A percentile compares a stretch with the other conserved stretches of the same genome.
Conservation (phyloP, 2,797 vertebrate genomes). For the Scolopax bukidnonensis region DNA sequence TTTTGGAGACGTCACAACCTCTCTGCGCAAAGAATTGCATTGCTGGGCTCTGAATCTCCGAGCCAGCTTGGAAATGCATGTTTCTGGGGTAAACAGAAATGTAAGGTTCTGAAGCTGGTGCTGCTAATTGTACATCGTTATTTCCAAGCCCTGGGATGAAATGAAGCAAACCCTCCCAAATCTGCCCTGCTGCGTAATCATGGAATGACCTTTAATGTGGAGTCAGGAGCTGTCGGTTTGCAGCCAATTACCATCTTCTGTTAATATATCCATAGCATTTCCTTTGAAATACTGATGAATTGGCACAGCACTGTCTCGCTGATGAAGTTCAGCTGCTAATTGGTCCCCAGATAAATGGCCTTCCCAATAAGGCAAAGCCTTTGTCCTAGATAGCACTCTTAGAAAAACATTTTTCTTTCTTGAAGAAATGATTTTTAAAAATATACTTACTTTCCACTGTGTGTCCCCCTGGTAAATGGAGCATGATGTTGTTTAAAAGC, state of each 20-base stretch:
- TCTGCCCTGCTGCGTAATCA: not conserved
- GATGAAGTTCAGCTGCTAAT: not conserved
- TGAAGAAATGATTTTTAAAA: not conserved
- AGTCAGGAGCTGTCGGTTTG: not conserved
- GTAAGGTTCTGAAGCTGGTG: not conserved
- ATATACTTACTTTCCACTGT: not conserved
- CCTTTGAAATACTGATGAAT: not conserved
- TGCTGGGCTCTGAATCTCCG: not conserved
- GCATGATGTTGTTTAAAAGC: not conserved
- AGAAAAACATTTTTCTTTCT: not conserved
- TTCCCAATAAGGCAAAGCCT: not conserved
- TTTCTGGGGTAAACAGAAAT: not conserved
- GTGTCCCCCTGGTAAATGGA: not conserved
- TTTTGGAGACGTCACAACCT: not conserved
- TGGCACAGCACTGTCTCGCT: not conserved
- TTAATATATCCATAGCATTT: fast-evolving
- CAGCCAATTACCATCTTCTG: not conserved
- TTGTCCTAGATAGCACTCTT: not conserved
- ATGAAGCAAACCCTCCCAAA: not conserved
- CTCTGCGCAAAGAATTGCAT: not conserved
- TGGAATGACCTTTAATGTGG: not conserved
- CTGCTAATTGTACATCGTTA: fast-evolving
- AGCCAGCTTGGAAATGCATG: not conserved
- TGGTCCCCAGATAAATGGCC: not conserved
- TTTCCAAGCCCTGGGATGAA: not conserved